Base-by-base conservation (phyloP, 2,113 vertebrate species). In the Ondatra zibethicus region DNA sequence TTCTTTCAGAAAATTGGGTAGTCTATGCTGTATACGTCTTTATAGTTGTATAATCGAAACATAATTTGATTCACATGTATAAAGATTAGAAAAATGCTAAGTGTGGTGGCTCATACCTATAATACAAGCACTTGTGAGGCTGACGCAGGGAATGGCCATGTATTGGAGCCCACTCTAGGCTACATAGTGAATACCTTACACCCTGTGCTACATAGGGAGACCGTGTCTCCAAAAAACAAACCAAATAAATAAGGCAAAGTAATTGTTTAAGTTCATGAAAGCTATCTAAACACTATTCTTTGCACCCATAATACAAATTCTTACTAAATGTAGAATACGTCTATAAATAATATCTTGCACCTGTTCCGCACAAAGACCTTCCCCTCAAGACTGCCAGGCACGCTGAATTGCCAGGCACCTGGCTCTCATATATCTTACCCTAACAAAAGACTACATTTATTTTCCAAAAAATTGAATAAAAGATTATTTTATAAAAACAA, bases 291-390 rank as follows among this genome's bases (percentile, higher is more conserved):
- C 2, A 8, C 72, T 47, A 84, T 52, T 88, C 77, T 92, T 91
- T 70, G 70, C 16, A 81, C 19, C 6, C 14, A 65, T 87, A 82
- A 23, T 90, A 73, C 29, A 76, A 29, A 92, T 58, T 91, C 68
- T 96, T 55, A 78, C 27, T 81, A 95, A 96, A 86, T 73, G 63
- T 55, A 87, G 42, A 86, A 86, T 86, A 97, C 12, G 84, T 92
- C 21, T 89, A 89, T 75, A 93, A 86, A 93, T 50, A 76, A 91
- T 47, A 80, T 42, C 70, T 88, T 47, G 31, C 45, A 88, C 70
- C 47, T 87, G 73, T 42, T 93, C 55, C 72, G 36, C 52, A 86
- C n/a, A 61, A 1, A 97, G 25, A 31, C 5, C 1, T 45, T 78
- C 27, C 17, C 68, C 76, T 77, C 50, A 65, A 47, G 63, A 84